Base-by-base conservation (phyloP, 1,140 invertebrate genomes). In the Drosophila takahashii region DNA sequence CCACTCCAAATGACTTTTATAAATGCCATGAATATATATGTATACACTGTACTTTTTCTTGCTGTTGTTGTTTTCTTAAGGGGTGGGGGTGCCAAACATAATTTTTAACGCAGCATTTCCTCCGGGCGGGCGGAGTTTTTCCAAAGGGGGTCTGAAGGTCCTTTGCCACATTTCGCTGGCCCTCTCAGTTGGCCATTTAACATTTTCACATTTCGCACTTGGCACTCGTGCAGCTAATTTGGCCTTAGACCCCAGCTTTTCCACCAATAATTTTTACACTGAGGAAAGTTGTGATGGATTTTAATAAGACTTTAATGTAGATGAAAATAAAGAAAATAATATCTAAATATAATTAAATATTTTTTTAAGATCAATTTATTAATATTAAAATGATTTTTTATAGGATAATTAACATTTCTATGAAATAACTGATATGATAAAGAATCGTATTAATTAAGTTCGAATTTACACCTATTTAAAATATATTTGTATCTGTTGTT, bases 71-170 rank as follows among this genome's bases (percentile, higher is more conserved):
- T 60, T 77, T 67, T 52, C 26, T 2, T 32, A n/a, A 16, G 5
- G 6, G 18, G 15, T 1, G 16, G 22, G 39, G 32, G 41, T 18
- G 26, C 15, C 34, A 76, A 84, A 77, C 83, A 86, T 86, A 86
- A 86, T 86, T 86, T 86, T 86, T 83, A 86, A 86, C 83, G 83
- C 83, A 79, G 79, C 83, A 87, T 76, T 86, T 86, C 83, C 83
- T 66, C 47, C 39, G 7, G 37, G 18, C 37, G 16, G 26, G 16
- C 4, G 44, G 16, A 9, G 11, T 29, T 50, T 39, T 22, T n/a
- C 16, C 41, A 6, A 29, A 15, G 15, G 32, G n/a, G n/a, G 41
- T 8, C 37, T 45, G 32, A 51, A 29, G 34, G 50, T 70, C 64
- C 65, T 71, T 70, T 47, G 45, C 22, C 13, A 4, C 58, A 60